A percentile compares a stretch with the other conserved stretches of the same genome.
Conservation (phyloP, 2,113 vertebrate species). For the Semnornis frantzii region DNA sequence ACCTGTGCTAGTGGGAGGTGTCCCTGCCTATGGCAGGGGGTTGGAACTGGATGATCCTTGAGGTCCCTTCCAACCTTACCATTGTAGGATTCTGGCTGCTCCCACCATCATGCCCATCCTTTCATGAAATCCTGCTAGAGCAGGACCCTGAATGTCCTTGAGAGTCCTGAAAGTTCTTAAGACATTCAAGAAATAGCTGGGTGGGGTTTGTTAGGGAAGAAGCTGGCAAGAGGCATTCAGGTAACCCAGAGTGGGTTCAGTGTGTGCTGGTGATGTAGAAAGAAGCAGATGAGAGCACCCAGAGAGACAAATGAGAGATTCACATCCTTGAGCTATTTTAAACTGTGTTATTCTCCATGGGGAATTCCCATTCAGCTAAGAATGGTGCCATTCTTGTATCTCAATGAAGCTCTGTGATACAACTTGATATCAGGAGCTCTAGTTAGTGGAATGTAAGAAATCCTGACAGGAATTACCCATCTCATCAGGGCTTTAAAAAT, state of each 20-base stretch:
- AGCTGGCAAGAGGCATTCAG: background rate
- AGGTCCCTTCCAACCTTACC: no score
- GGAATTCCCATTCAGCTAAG: slow-evolving; percentile 37
- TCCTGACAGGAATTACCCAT: background rate
- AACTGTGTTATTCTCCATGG: background rate
- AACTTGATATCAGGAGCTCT: background rate
- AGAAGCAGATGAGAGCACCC: background rate
- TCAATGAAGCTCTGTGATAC: background rate
- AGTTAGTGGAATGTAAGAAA: background rate
- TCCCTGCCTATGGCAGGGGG: no score
- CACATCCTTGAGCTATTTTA: slow-evolving; percentile 21
- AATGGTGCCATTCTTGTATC: background rate
- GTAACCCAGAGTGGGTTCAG: background rate
- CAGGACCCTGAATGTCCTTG: no score
- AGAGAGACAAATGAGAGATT: background rate
- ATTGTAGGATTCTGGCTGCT: background rate
- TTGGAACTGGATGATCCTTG: no score
- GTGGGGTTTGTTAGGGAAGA: background rate
- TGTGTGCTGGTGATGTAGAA: background rate
- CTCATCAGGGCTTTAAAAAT: background rate
- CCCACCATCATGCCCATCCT: accelerated
- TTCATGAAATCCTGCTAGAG: background rate
- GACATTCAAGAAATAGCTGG: background rate
- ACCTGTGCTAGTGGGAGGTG: no score
- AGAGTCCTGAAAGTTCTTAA: background rate